A percentile compares a stretch with the other conserved stretches of the same genome.
Conservation (phyloP, 2,888 invertebrate species). For the Eudemis profundana region DNA sequence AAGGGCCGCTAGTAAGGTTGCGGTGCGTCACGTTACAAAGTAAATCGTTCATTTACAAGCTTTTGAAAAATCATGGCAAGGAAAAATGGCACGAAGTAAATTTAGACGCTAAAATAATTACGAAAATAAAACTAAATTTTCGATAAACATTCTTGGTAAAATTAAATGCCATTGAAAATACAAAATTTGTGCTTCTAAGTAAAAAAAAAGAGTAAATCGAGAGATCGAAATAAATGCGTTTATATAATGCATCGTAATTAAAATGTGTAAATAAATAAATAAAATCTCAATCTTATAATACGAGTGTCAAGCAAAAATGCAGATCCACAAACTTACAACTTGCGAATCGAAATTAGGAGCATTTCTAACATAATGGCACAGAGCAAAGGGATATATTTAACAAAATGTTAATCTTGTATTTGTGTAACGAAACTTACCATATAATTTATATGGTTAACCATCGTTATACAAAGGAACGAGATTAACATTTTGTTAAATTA, state of each 20-base stretch:
- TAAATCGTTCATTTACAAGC: background rate
- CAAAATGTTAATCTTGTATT: no score
- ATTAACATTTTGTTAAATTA: no score
- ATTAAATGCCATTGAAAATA: conserved; percentile 13
- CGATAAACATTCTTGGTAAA: conserved; percentile 20
- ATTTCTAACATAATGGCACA: no score
- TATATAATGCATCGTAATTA: conserved; percentile 21
- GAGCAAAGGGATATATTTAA: no score
- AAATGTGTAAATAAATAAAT: conserved; percentile 21
- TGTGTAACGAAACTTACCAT: no score
- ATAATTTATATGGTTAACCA: no score
- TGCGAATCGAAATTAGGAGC: background rate
- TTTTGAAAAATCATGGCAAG: conserved; percentile 28
- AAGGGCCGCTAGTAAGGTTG: no score
- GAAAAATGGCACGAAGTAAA: conserved; percentile 37
- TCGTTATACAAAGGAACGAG: no score
- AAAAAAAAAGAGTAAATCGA: conserved; percentile 16
- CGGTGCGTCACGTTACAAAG: no score
- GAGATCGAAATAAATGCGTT: conserved; percentile 47
- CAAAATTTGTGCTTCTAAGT: conserved; percentile 15
- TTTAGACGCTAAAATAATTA: conserved; percentile 6
- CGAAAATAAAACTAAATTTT: background rate
- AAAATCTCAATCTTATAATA: conserved; percentile 22
- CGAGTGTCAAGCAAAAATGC: conserved; percentile 1
- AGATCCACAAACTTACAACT: background rate